Evolutionary conservation across 2,888 invertebrate species (phyloP).

Genomic region (Hedya salicella): DNA sequence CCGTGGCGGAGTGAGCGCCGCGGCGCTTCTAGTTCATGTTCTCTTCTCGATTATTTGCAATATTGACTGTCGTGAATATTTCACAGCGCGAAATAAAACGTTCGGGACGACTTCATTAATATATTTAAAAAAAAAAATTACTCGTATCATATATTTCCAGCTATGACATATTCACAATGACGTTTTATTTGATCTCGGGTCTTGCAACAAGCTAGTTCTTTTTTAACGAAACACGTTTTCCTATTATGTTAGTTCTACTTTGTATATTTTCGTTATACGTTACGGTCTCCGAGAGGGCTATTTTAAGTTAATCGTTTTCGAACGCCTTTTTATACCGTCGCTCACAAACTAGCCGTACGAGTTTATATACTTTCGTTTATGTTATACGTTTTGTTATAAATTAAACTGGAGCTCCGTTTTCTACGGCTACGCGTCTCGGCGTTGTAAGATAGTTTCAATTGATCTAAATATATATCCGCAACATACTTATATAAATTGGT

Average conservation of each 20-base stretch:
- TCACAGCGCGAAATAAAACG: conserved; percentile 71
- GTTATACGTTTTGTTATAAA: conserved; percentile 44
- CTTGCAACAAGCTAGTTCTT: conserved; percentile 67
- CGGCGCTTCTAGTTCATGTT: conserved; percentile 50
- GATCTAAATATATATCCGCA: conserved; percentile 28
- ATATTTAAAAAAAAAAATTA: conserved; percentile 36
- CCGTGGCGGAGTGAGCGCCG: conserved; percentile 59
- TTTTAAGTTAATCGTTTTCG: conserved; percentile 59
- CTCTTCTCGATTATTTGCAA: conserved; percentile 61
- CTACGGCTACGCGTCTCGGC: conserved; percentile 21
- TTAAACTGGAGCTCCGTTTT: conserved; percentile 8
- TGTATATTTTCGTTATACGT: conserved; percentile 68
- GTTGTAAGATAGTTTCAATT: conserved; percentile 31
- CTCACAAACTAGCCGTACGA: conserved; percentile 62
- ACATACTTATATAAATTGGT: conserved; percentile 28
- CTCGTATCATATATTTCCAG: conserved; percentile 56
- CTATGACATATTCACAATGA: conserved; percentile 76
- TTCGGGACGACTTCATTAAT: conserved; percentile 66
- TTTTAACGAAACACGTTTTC: conserved; percentile 59
- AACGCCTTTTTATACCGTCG: conserved; percentile 54
- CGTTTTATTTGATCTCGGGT: conserved; percentile 74
- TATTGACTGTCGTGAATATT: conserved; percentile 75
- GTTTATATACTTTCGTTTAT: conserved; percentile 46
- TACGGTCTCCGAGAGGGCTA: conserved; percentile 54
- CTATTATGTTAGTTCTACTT: conserved; percentile 61